A percentile compares a stretch with the other conserved stretches of the same genome.
phyloP scores from a whole-genome alignment of 2,113 vertebrate species.

The Ginglymostoma cirratum region DNA sequence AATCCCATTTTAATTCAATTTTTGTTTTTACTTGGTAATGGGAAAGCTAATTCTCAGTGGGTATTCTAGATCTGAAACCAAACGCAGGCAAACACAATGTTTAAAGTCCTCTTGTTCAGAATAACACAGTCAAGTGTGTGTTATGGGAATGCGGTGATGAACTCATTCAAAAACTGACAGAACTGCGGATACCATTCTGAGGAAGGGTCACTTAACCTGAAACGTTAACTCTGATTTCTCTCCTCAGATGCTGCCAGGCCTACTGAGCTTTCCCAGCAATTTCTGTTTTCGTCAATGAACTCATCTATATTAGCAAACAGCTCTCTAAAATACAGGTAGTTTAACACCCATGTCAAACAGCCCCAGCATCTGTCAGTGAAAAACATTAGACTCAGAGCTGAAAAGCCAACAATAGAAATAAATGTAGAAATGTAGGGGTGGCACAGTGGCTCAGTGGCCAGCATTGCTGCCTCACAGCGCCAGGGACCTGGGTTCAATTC shows the following conservation, averaged over 20 bases:
- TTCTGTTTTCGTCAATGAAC: background rate
- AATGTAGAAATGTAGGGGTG: background rate
- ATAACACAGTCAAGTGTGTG: background rate
- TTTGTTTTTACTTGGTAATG: background rate
- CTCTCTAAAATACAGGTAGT: no score
- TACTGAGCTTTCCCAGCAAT: no score
- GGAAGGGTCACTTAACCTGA: no score
- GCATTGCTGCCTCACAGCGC: no score
- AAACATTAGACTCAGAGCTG: background rate
- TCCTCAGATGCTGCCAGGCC: no score
- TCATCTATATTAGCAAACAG: background rate
- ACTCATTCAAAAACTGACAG: background rate
- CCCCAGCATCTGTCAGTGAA: background rate
- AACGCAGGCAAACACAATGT: background rate
- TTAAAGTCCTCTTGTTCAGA: no score
- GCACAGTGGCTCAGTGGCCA: no score
- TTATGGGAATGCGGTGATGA: background rate
- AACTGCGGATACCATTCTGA: no score
- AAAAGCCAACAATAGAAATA: background rate
- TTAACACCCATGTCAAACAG: background rate
- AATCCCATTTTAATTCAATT: background rate
- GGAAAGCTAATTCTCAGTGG: background rate
- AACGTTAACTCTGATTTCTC: no score
- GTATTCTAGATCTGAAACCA: background rate
- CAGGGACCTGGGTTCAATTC: no score